Conservation (phyloP, 2,888 invertebrate species). For the Baronia brevicornis region DNA sequence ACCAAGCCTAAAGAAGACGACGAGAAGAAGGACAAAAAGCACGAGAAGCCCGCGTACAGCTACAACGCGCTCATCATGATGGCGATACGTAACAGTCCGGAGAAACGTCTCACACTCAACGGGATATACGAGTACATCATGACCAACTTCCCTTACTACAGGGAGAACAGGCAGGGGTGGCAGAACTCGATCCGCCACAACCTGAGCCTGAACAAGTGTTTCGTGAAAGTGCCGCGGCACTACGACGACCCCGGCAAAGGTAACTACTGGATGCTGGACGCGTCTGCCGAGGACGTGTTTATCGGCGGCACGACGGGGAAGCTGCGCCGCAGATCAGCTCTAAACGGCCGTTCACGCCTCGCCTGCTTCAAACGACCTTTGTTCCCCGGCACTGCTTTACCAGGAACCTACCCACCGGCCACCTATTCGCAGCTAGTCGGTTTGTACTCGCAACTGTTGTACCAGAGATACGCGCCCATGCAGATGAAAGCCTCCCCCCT, state of each 20-base stretch:
- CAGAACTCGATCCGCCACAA: conserved; percentile 99
- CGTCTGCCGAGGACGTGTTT: conserved; percentile 98
- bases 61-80: conserved; percentile 99
- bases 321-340: conserved; percentile 91
- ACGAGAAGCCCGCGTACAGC: conserved; percentile 97
- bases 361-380: conserved; percentile 91
- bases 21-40: conserved; percentile 75
- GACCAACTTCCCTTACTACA: conserved; percentile 98
- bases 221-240: conserved; percentile 97
- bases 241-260: conserved; percentile 99
- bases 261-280: conserved; percentile 99
- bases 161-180: conserved; percentile 99
- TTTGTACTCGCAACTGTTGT: conserved; percentile 78
- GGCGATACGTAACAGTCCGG: conserved; percentile 97
- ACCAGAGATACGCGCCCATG: conserved; percentile 79
- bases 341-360: conserved; percentile 89
- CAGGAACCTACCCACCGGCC: conserved; percentile 74
- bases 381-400: conserved; percentile 77
- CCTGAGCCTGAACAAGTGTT: conserved; percentile 97
- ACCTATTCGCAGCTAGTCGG: conserved; percentile 75
- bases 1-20: conserved; percentile 67
- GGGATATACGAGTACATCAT: conserved; percentile 99
- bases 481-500: conserved; percentile 69
- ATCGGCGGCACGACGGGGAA: conserved; percentile 98
- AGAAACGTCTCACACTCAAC: conserved; percentile 94